Percentiles rank a stretch among this genome's conserved stretches.
Conservation (phyloP, 2,113 vertebrate genomes). For the Sapajus apella region DNA sequence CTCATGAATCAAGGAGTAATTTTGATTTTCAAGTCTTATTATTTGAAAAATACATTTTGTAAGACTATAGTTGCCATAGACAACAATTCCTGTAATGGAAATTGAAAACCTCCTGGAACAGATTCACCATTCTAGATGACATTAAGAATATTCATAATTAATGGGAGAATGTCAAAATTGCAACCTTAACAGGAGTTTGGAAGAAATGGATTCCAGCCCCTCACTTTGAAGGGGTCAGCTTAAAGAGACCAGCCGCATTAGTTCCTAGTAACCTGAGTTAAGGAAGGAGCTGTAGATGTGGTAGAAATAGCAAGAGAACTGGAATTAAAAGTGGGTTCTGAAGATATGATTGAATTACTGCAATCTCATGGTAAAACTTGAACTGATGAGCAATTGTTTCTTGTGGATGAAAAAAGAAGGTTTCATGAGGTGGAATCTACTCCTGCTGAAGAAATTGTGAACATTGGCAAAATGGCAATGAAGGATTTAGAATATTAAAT, state of each 20-base stretch:
- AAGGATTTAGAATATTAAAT: not conserved
- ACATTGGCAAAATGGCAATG: not conserved
- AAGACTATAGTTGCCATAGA: not conserved
- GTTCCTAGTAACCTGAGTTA: not conserved
- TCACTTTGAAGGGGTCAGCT: not conserved
- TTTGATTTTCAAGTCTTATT: not conserved
- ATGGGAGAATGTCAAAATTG: not conserved
- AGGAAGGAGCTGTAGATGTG: not conserved
- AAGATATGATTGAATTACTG: not conserved
- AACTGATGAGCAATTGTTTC: not conserved
- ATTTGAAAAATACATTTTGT: not conserved
- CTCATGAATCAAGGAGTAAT: not conserved
- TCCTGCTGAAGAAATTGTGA: not conserved
- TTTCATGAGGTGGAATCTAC: not conserved
- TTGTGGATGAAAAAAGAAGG: not conserved
- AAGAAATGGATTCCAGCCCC: not conserved
- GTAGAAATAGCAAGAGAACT: not conserved
- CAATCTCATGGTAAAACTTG: not conserved
- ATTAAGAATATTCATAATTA: not conserved
- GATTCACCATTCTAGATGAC: not conserved
- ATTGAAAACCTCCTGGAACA: not conserved
- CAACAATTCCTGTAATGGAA: not conserved
- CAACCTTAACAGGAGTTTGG: not conserved
- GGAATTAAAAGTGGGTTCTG: not conserved
- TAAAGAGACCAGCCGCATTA: too few species aligned